A percentile compares a stretch with the other conserved stretches of the same genome.
These are phyloP conservation scores for Eudemis profundana DNA, from an alignment of 2,888 invertebrate genomes.

Conservation along the genomic window DNA sequence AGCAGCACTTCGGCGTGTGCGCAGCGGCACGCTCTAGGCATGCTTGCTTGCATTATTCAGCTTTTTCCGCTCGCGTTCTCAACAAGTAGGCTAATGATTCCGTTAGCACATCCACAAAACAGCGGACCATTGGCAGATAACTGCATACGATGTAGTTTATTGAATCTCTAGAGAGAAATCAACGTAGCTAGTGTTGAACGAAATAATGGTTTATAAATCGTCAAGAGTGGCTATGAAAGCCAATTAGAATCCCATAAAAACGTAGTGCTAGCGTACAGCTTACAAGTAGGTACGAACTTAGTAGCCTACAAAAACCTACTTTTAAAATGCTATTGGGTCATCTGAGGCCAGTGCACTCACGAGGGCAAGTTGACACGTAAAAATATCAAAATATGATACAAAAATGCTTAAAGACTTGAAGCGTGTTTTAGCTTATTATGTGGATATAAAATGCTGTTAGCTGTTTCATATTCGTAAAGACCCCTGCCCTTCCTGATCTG, in stretches of 20 bases:
- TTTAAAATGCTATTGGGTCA: not conserved
- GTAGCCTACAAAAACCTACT: not conserved
- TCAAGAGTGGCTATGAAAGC: not conserved
- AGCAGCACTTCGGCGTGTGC: conserved; percentile 50
- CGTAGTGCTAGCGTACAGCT: not conserved
- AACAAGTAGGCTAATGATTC: conserved; percentile 81
- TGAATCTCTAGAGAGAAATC: conserved; percentile 52
- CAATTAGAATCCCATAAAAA: conserved; percentile 1
- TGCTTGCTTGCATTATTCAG: conserved; percentile 73
- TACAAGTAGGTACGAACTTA: not conserved
- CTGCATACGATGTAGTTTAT: conserved; percentile 62
- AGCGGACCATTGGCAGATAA: conserved; percentile 73
- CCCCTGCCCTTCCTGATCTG: no score
- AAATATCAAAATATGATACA: no score
- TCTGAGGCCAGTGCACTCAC: no score
- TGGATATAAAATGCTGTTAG: no score
- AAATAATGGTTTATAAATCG: conserved; percentile 35
- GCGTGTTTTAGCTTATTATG: no score
- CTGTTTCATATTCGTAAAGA: no score
- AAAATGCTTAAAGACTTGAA: no score
- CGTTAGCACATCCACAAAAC: conserved; percentile 82
- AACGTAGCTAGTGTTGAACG: conserved; percentile 51
- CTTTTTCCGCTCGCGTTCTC: conserved; percentile 76
- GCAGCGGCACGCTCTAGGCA: conserved; percentile 51
- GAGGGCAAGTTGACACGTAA: no score